phyloP scores from a whole-genome alignment of 2,797 vertebrate species.

The Myotis findleyi region DNA sequence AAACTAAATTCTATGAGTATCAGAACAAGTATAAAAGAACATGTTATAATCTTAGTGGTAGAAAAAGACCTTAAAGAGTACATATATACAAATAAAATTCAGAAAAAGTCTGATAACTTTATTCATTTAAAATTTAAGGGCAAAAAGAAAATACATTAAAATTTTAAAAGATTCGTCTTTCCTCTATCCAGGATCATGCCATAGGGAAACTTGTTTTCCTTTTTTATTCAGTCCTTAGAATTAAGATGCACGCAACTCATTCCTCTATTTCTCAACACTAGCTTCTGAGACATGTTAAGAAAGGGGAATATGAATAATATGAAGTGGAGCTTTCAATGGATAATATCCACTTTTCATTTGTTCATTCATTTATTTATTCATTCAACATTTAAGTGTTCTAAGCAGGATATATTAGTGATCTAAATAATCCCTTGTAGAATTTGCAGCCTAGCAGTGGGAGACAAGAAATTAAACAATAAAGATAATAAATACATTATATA shows the following conservation, averaged over 20 bases:
- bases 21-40: constrained; percentile 30
- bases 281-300: constrained; percentile 36
- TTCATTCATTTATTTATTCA: not conserved
- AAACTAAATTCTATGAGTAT: constrained; percentile 4
- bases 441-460: not conserved
- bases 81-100: not conserved
- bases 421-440: constrained; percentile 8
- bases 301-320: not conserved
- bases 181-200: not conserved
- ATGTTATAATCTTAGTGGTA: constrained; percentile 10
- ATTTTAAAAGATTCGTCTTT: not conserved
- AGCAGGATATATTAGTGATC: not conserved
- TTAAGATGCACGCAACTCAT: constrained; percentile 22
- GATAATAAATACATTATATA: not conserved
- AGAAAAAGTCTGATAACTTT: not conserved
- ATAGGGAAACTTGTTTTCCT: not conserved
- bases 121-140: not conserved
- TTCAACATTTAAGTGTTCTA: constrained; percentile 15
- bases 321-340: not conserved
- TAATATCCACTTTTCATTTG: not conserved
- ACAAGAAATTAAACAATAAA: constrained; percentile 46
- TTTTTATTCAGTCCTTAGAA: constrained; percentile 24
- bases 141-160: constrained; percentile 8
- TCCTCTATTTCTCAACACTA: not conserved
- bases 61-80: constrained; percentile 1